phyloP scores from a whole-genome alignment of 2,888 invertebrate genomes.

The Aspidapion aeneum region DNA sequence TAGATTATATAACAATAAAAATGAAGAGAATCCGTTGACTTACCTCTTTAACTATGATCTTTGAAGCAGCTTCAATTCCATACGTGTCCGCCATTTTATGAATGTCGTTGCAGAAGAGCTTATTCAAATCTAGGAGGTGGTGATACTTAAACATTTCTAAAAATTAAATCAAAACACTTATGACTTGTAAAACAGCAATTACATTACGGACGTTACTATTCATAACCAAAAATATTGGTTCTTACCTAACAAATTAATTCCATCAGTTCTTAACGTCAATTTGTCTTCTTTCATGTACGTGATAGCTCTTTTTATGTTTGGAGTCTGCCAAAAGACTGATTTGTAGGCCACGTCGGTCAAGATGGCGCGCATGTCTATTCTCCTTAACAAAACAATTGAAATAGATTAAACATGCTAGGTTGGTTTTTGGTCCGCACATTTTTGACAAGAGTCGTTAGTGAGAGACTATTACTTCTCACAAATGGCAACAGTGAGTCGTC shows the following conservation, averaged over 20 bases:
- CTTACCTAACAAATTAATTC: slow-evolving; percentile 90
- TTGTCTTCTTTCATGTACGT: slow-evolving; percentile 63
- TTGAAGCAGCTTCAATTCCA: slow-evolving; percentile 94
- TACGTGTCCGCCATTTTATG: slow-evolving; percentile 86
- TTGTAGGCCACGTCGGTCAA: slow-evolving; percentile 66
- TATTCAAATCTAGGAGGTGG: slow-evolving; percentile 73
- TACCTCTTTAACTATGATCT: slow-evolving; percentile 75
- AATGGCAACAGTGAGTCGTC: no score
- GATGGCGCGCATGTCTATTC: slow-evolving; percentile 66
- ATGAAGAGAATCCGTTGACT: no score
- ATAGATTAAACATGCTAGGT: no score
- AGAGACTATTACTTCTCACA: no score
- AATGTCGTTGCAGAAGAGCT: slow-evolving; percentile 90
- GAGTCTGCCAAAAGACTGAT: slow-evolving; percentile 75
- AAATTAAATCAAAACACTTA: no score
- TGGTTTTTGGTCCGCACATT: no score
- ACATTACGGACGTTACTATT: no score
- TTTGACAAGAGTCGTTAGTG: no score
- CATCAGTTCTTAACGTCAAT: slow-evolving; percentile 85
- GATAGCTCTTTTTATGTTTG: slow-evolving; percentile 80
- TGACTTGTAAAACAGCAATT: no score
- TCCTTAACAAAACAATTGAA: not conserved
- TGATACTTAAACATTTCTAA: slow-evolving; percentile 86
- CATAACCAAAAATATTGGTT: no score
- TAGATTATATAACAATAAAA: no score